Conservation (phyloP, 2,797 vertebrate species). For the Amblyraja radiata region DNA sequence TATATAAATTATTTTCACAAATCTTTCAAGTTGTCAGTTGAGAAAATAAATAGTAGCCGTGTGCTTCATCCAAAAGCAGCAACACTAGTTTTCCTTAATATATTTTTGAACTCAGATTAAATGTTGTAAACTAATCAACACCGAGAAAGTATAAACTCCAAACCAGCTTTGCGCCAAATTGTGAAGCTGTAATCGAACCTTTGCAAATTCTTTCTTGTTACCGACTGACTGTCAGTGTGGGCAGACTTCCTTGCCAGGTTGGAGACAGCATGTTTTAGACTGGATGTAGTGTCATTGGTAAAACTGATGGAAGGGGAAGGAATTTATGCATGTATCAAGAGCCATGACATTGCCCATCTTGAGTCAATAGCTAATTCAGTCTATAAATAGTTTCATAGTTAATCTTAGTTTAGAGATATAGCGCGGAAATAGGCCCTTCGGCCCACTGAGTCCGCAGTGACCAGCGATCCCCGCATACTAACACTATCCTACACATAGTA, state of each 20-base stretch:
- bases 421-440: too few relatives aligned
- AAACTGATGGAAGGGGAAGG: not conserved
- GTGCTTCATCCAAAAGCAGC: not conserved
- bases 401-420: too few relatives aligned
- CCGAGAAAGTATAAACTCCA: not conserved
- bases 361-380: not conserved
- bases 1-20: slow-evolving; percentile 33
- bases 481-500: too few relatives aligned
- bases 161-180: not conserved
- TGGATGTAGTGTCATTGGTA: not conserved
- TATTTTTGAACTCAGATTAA: not conserved
- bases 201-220: not conserved
- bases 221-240: not conserved
- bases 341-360: not conserved
- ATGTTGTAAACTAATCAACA: slow-evolving; percentile 11
- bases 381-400: not conserved
- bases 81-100: not conserved
- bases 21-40: slow-evolving; percentile 30
- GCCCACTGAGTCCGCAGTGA: too few relatives aligned
- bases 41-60: slow-evolving; percentile 11
- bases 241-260: not conserved
- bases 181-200: not conserved
- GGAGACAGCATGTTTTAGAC: not conserved
- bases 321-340: not conserved
- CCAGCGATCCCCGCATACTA: too few relatives aligned